These are phyloP conservation scores for Cephalopachus bancanus DNA, from an alignment of 2,797 vertebrate genomes.

Conservation along the genomic window DNA sequence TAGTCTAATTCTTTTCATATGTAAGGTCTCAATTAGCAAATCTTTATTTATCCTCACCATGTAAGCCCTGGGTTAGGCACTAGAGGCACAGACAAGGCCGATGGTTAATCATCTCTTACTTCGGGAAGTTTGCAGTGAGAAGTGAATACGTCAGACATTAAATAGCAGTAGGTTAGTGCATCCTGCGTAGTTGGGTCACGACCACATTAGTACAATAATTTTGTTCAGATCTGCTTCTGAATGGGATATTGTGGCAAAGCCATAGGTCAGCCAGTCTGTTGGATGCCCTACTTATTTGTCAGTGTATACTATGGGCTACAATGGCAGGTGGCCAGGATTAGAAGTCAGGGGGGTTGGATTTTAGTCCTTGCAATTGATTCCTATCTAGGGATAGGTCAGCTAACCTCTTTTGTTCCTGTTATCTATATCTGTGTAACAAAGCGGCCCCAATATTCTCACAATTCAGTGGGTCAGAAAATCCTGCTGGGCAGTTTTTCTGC, in stretches of 20 bases:
- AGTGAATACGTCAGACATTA: conserved; percentile 12
- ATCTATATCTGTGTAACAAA: conserved; percentile 11
- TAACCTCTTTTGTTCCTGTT: neutral
- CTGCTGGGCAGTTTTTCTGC: conserved; percentile 18
- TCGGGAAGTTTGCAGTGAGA: conserved; percentile 26
- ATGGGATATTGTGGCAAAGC: neutral
- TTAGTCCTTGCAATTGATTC: conserved; percentile 9
- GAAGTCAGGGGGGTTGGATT: conserved; percentile 14
- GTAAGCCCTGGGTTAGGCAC: conserved; percentile 37
- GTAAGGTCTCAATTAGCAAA: conserved; percentile 65
- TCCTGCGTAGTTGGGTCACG: neutral
- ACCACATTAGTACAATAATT: neutral
- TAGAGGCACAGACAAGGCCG: neutral
- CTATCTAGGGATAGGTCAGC: neutral
- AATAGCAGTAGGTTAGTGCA: neutral
- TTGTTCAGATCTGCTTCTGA: neutral
- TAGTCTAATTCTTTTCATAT: conserved; percentile 75
- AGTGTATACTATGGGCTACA: neutral
- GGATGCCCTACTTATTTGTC: neutral
- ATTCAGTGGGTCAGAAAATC: neutral
- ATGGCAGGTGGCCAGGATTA: neutral
- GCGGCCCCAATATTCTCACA: neutral
- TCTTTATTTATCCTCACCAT: conserved; percentile 52
- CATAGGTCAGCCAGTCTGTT: neutral
- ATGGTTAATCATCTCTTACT: neutral